Evolutionary conservation across 2,113 vertebrate genomes (phyloP).

Genomic region (Chaetodon trifascialis): DNA sequence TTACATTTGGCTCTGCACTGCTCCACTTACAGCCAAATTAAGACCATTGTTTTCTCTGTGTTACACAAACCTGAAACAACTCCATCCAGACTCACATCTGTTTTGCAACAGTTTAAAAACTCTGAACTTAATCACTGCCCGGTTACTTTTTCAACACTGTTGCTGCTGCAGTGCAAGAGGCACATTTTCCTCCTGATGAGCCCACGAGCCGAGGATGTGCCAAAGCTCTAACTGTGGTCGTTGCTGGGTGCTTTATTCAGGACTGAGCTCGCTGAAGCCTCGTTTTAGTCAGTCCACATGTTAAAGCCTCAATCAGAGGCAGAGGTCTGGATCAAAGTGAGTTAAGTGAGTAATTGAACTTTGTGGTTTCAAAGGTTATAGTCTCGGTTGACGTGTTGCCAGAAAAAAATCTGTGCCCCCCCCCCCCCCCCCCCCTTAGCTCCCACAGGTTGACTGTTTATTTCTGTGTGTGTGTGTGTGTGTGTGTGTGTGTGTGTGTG

Average conservation of each 20-base stretch:
- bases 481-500: conserved; percentile 17
- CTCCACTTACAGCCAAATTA: neutral
- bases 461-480: conserved; percentile 3
- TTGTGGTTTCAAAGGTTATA: conserved; percentile 74
- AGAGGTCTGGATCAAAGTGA: conserved; percentile 64
- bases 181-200: neutral
- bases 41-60: neutral
- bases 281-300: conserved; percentile 42
- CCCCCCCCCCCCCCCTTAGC: neutral
- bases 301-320: conserved; percentile 52
- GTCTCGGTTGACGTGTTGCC: conserved; percentile 61
- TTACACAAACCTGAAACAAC: neutral
- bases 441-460: conserved; percentile 50
- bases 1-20: neutral
- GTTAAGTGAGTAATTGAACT: conserved; percentile 73
- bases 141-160: neutral
- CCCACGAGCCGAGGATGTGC: conserved; percentile 6
- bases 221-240: conserved; percentile 7
- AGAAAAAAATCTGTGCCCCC: too few species aligned
- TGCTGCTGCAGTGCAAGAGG: neutral
- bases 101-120: conserved; percentile 7
- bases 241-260: conserved; percentile 32
- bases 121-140: neutral
- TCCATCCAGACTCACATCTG: neutral
- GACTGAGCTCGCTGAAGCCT: conserved; percentile 21